Base-by-base conservation (phyloP, 2,888 invertebrate genomes). In the Glaucopsyche alexis region DNA sequence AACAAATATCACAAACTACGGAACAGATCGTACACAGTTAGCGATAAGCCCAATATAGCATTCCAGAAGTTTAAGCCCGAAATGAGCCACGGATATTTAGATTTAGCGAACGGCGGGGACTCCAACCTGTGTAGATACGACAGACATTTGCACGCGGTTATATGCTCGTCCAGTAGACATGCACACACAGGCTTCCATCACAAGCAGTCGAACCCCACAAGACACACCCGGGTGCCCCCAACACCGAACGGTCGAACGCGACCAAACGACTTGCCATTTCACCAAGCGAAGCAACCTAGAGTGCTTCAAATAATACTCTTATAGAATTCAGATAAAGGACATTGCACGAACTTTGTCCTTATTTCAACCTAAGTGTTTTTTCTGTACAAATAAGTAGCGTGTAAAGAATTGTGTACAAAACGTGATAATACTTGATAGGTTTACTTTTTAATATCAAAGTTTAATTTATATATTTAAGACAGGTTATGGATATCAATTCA, bases 81-180 rank as follows among this genome's bases (percentile, higher is more conserved):
- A n/a, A 84, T 85, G 74, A 88, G 83, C 77, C 93, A 94, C 77
- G 95, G 94, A 81, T 94, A 95, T 81, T 88, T 94, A 77, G 95
- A 95, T 82, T 83, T 95, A 83, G 94, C 94, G 76, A 93, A 93
- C 81, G 94, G 94, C 75, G 94, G 94, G 14, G 94, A 94, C 75
- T 94, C 94, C 8, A 86, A 94, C 80, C 79, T 94, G 78, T 92
- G 92, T 76, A 80, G 92, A 74, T 95, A 95, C 81, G 95, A 95
- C 81, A 92, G 95, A 74, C 95, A 95, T 82, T 84, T 95, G 74
- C 95, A 95, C 81, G 95, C 95, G 66, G 94, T 94, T 67, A 94
- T 95, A 76, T 95, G 95, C 80, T 93, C 94, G 29, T 93, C 93
- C 1, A 88, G 93, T 8, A 84, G 88, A 14, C 93, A 93, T 77